Evolutionary conservation across 2,888 invertebrate species (phyloP), one percentile per base, ranked within the genome.

Genomic region (Deroplatys truncata): DNA sequence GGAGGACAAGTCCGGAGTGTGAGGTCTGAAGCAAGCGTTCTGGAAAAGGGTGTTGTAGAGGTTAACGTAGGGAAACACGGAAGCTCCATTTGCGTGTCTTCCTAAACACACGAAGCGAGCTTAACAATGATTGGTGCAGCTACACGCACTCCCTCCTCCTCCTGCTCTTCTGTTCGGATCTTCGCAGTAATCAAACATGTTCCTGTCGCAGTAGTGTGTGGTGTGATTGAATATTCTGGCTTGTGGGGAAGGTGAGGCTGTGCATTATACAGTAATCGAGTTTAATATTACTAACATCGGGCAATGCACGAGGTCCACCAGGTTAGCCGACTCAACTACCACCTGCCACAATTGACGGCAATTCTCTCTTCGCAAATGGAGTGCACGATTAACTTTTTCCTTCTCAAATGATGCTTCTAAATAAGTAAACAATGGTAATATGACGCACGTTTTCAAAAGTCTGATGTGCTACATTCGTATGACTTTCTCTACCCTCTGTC

Each of bases 21-120:
- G 31, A 25, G 88, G 56, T 29, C 84, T 31, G 85, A 28, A 43
- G 85, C 35, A 15, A 84, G 28, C 31, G 83, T 49, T 25, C 31
- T 86, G 49, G 35, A 35, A 86, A 28, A 29, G 87, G 86, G 82
- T 72, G n/a, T n/a, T 31, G 86, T 56, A 87, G 87, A 87, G 82
- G 85, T 85, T 85, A 82, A 82, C 82, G 49, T 86, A 82, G 86
- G 86, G 90, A 82, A 88, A 90, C 90, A 90, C 90, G 88, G 90
- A 86, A 90, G 90, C 90, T 89, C 89, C 90, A 90, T 90, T 90
- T 90, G 89, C 90, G 49, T 85, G 43, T 83, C 83, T 87, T 83
- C 29, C 87, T 82, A 87, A 87, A 87, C 87, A 87, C 82, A 87
- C 82, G 82, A 31, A 87, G 86, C 31, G 29, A 72, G 82, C 31